Evolutionary conservation across 1,140 invertebrate genomes (phyloP).

Genomic region (Planococcus citri): DNA sequence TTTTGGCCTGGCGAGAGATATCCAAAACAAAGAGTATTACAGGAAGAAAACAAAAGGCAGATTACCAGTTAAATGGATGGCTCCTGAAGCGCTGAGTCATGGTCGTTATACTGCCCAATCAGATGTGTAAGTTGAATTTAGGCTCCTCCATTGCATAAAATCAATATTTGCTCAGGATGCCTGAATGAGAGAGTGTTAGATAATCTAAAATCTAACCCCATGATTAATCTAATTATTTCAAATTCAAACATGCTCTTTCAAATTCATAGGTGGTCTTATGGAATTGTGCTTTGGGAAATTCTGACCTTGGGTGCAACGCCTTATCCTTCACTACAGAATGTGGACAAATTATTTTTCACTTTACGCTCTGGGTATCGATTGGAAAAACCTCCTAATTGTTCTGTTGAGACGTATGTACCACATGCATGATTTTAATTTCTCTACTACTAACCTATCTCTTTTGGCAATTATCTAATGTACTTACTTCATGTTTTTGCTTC

Average conservation of each 20-base stretch:
- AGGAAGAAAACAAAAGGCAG: constrained; percentile 89
- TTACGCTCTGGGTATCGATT: constrained; percentile 80
- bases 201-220: neutral
- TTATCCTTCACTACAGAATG: constrained; percentile 70
- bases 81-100: constrained; percentile 89
- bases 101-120: constrained; percentile 89
- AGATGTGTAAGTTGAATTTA: constrained; percentile 54
- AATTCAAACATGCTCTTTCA: too few relatives aligned
- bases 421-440: too few relatives aligned
- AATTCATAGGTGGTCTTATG: constrained; percentile 85
- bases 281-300: constrained; percentile 87
- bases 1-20: constrained; percentile 90
- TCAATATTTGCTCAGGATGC: too few relatives aligned
- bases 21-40: constrained; percentile 91
- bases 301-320: constrained; percentile 86
- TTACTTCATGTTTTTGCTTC: too few relatives aligned
- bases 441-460: too few relatives aligned
- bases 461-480: too few relatives aligned
- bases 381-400: constrained; percentile 85
- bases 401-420: constrained; percentile 73
- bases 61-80: constrained; percentile 98
- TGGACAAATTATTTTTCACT: constrained; percentile 70
- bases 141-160: too few relatives aligned
- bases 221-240: neutral
- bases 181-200: too few relatives aligned